A percentile compares a stretch with the other conserved stretches of the same genome.
Evolutionary conservation across 1,140 invertebrate species (phyloP).

Genomic region (Drosophila chauvacae): DNA sequence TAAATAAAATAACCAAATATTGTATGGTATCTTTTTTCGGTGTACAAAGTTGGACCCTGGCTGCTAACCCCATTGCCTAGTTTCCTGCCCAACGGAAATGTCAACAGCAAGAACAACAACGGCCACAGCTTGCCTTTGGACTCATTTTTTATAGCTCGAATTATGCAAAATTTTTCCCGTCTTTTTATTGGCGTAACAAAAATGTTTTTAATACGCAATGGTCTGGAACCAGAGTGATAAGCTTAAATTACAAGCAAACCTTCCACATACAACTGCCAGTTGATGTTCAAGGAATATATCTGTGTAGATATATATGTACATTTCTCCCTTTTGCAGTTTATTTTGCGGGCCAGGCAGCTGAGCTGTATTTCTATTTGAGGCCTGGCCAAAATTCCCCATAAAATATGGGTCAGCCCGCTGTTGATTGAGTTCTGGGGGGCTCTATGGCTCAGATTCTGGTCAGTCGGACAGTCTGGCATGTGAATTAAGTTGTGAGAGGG

Average conservation of each 20-base stretch:
- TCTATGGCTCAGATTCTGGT: constrained; percentile 36
- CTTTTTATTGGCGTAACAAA: constrained; percentile 82
- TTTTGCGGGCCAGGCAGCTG: constrained; percentile 45
- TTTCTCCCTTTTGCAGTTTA: constrained; percentile 34
- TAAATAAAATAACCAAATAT: too few relatives aligned
- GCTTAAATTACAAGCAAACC: constrained; percentile 60
- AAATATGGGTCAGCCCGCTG: constrained; percentile 72
- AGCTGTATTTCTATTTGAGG: constrained; percentile 61
- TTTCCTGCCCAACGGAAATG: constrained; percentile 63
- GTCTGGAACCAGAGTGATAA: constrained; percentile 81
- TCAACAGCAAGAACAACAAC: constrained; percentile 58
- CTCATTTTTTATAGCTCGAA: constrained; percentile 67
- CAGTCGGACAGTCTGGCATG: constrained; percentile 30
- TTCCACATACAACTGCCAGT: constrained; percentile 10
- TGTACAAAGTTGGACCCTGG: constrained; percentile 20
- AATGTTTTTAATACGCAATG: constrained; percentile 83
- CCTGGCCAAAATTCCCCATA: constrained; percentile 58
- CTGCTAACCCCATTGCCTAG: constrained; percentile 73
- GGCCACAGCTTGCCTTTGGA: constrained; percentile 33
- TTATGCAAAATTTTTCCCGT: constrained; percentile 76
- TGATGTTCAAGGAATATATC: constrained; percentile 8
- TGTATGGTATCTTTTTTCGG: not conserved
- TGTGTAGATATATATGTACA: not conserved
- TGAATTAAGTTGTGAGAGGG: constrained; percentile 52
- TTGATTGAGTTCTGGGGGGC: constrained; percentile 66